A percentile compares a stretch with the other conserved stretches of the same genome.
phyloP scores from a whole-genome alignment of 2,888 invertebrate genomes.

The Drosophila testacea region DNA sequence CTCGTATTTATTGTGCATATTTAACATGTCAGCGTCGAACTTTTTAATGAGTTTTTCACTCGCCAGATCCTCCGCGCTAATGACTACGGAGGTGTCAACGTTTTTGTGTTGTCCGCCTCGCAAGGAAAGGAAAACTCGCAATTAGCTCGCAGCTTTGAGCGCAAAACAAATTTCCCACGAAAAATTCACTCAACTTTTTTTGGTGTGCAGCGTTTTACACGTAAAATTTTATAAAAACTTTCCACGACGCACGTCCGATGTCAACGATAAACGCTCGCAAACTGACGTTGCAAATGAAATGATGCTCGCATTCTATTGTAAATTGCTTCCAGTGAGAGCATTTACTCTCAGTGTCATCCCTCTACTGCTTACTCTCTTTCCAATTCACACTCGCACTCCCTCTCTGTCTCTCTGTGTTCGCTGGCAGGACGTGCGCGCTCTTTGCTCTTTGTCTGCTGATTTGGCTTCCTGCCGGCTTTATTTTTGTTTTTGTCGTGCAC shows the following conservation, averaged over 20 bases:
- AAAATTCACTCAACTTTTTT: constrained; percentile 25
- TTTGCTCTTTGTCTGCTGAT: constrained; percentile 34
- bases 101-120: constrained; percentile 9
- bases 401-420: neutral
- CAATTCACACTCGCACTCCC: neutral
- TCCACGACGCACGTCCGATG: constrained; percentile 67
- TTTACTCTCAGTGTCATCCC: constrained; percentile 13
- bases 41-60: constrained; percentile 49
- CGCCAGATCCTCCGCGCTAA: constrained; percentile 9
- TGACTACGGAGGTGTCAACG: constrained; percentile 12
- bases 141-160: constrained; percentile 20
- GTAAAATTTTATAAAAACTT: constrained; percentile 2
- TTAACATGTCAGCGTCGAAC: constrained; percentile 55
- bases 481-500: constrained; percentile 51
- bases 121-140: constrained; percentile 9
- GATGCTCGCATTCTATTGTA: constrained; percentile 24
- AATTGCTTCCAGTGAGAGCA: constrained; percentile 50
- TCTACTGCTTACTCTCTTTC: neutral
- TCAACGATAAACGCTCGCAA: constrained; percentile 82
- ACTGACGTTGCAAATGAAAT: constrained; percentile 56
- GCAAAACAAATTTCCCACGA: constrained; percentile 12
- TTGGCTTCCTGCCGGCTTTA: constrained; percentile 53
- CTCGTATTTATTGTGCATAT: constrained; percentile 54
- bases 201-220: constrained; percentile 18
- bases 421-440: constrained; percentile 28